Conservation (phyloP, 2,888 invertebrate species). For the Creontiades dilutus region DNA sequence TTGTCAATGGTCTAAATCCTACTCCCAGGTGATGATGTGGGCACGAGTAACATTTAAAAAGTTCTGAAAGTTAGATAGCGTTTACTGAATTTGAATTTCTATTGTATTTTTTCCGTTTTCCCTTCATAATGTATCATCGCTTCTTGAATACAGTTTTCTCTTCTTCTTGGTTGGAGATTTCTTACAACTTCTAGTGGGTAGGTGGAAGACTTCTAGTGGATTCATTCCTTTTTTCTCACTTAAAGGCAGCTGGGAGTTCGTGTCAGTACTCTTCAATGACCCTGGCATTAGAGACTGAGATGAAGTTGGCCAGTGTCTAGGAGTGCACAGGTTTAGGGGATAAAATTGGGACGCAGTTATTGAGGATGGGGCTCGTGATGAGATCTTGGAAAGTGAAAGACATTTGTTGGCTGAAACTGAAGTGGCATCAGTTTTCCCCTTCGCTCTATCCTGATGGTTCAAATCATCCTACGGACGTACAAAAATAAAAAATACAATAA, state of each 20-base stretch:
- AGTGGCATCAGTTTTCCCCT: neutral
- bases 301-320: neutral
- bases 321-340: neutral
- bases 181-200: neutral
- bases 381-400: neutral
- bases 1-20: too few relatives aligned
- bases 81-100: too few relatives aligned
- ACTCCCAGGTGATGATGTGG: too few relatives aligned
- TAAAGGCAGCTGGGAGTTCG: neutral
- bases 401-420: neutral
- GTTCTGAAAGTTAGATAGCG: too few relatives aligned
- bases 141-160: conserved; percentile 36
- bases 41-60: too few relatives aligned
- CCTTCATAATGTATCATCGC: conserved; percentile 12
- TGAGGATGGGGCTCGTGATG: neutral
- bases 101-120: too few relatives aligned
- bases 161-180: neutral
- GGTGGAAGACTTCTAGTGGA: neutral
- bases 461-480: neutral
- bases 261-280: neutral
- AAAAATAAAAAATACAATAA: too few relatives aligned
- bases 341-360: neutral
- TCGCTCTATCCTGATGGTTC: neutral
- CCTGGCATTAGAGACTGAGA: neutral
- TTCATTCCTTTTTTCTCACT: neutral